These are phyloP conservation scores for Cherax destructor DNA, from an alignment of 1,140 invertebrate species.

Conservation along the genomic window DNA sequence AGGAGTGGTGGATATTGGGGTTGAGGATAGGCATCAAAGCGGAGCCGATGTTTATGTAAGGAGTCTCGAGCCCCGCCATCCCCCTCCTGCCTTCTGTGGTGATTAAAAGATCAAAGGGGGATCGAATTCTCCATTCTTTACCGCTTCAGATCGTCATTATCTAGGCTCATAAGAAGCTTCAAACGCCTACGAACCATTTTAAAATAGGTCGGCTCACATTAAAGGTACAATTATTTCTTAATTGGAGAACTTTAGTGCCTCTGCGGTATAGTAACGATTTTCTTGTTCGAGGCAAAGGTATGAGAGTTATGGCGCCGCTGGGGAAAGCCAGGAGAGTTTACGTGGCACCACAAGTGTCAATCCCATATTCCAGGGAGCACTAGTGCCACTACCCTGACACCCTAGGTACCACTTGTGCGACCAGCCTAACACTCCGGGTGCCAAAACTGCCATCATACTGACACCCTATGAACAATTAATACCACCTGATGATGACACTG, in stretches of 20 bases:
- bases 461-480: too few species aligned
- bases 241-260: conserved; percentile 24
- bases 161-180: conserved; percentile 10
- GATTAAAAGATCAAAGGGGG: conserved; percentile 25
- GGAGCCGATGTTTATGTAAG: neutral
- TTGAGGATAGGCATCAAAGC: neutral
- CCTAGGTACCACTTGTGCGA: too few species aligned
- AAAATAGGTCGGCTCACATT: conserved; percentile 4
- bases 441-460: too few species aligned
- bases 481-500: too few species aligned
- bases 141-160: conserved; percentile 38
- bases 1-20: too few species aligned
- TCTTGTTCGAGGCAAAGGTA: neutral
- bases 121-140: conserved; percentile 30
- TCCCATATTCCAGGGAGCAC: too few species aligned
- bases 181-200: conserved; percentile 20
- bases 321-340: too few species aligned
- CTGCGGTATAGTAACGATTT: neutral
- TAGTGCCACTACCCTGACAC: too few species aligned
- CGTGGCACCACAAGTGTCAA: too few species aligned
- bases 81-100: neutral
- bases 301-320: too few species aligned
- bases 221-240: conserved; percentile 36
- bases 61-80: neutral
- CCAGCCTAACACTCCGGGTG: too few species aligned